phyloP scores from a whole-genome alignment of 1,140 invertebrate genomes.

The Trichonephila clavata region DNA sequence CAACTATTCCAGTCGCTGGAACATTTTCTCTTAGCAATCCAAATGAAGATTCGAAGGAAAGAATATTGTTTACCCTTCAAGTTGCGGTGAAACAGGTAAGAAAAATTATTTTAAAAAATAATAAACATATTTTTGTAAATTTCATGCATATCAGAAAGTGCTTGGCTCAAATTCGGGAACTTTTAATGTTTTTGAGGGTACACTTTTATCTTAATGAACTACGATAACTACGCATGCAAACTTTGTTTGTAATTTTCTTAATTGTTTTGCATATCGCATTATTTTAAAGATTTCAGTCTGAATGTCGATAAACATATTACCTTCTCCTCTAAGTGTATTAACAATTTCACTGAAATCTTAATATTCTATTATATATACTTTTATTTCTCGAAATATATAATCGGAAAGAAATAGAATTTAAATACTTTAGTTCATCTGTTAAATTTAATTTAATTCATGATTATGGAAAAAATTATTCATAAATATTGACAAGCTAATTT shows the following conservation, averaged over 20 bases:
- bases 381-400: no score
- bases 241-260: neutral
- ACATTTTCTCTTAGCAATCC: conserved; percentile 53
- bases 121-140: neutral
- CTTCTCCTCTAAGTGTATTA: no score
- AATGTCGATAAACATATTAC: no score
- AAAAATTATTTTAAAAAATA: neutral
- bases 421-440: no score
- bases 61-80: conserved; percentile 70
- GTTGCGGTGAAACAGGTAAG: conserved; percentile 72
- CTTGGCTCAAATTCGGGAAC: neutral
- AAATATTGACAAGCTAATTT: no score
- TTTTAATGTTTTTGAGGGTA: neutral
- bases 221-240: neutral
- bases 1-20: conserved; percentile 60
- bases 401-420: no score
- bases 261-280: neutral
- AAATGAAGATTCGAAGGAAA: conserved; percentile 73
- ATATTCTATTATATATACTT: no score
- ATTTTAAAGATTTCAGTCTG: neutral
- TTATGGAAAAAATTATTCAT: no score
- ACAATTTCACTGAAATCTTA: no score
- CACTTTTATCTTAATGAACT: neutral
- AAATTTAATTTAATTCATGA: no score
- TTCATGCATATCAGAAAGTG: no score